Evolutionary conservation across 2,888 invertebrate genomes (phyloP).

Genomic region (Lysandra bellargus): DNA sequence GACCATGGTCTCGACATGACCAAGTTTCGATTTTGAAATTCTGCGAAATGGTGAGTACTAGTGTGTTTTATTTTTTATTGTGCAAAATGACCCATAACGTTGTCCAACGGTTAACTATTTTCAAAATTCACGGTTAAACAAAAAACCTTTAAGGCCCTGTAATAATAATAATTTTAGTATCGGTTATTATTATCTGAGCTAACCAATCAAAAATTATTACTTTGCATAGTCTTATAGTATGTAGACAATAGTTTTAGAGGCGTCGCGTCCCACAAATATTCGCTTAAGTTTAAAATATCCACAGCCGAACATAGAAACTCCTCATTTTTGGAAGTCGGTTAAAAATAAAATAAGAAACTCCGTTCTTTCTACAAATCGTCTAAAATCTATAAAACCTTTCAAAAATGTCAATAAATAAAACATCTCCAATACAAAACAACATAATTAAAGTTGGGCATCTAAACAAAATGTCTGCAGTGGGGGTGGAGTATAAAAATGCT

Average conservation of each 20-base stretch:
- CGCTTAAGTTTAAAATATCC: too few relatives aligned
- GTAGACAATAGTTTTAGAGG: too few relatives aligned
- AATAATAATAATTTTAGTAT: too few relatives aligned
- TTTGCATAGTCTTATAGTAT: too few relatives aligned
- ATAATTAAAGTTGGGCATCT: conserved; percentile 15
- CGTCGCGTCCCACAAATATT: too few relatives aligned
- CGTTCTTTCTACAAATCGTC: too few relatives aligned
- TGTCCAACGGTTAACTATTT: not conserved
- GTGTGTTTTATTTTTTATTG: not conserved
- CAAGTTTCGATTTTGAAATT: conserved; percentile 12
- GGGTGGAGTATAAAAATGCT: conserved; percentile 28
- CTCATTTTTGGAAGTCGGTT: too few relatives aligned
- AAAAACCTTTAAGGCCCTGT: too few relatives aligned
- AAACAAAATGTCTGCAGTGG: conserved; percentile 1
- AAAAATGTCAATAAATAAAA: not conserved
- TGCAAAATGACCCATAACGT: not conserved
- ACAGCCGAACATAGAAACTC: too few relatives aligned
- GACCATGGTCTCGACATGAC: conserved; percentile 53
- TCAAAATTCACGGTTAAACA: not conserved
- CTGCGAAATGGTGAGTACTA: not conserved
- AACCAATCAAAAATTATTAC: too few relatives aligned
- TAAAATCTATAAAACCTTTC: not conserved
- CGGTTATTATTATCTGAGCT: too few relatives aligned
- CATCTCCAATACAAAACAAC: not conserved
- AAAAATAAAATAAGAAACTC: too few relatives aligned